Conservation (phyloP, 2,113 vertebrate genomes). For the Leucopsar rothschildi region DNA sequence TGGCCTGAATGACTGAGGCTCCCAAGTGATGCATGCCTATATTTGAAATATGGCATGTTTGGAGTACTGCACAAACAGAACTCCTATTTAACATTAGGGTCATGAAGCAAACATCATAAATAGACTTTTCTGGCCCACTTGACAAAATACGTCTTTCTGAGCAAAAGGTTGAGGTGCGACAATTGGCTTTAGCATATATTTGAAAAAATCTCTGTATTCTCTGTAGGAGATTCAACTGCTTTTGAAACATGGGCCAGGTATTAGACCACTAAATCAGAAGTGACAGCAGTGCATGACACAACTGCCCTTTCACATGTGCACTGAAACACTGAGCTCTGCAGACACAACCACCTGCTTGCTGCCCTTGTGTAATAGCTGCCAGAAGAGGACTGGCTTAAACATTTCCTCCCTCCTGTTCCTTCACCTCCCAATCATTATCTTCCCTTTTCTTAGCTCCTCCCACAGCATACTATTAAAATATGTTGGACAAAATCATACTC, state of each 20-base stretch:
- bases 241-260: background rate
- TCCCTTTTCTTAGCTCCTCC: background rate
- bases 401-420: background rate
- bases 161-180: background rate
- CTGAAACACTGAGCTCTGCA: background rate
- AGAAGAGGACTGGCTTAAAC: background rate
- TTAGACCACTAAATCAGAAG: background rate
- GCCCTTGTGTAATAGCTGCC: background rate
- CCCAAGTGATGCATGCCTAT: accelerated
- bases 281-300: background rate
- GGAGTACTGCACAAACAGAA: background rate
- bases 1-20: background rate
- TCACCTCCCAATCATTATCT: accelerated
- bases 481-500: background rate
- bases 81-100: background rate
- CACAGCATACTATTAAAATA: background rate
- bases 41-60: background rate
- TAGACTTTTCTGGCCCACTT: background rate
- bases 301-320: background rate
- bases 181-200: accelerated
- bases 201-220: background rate
- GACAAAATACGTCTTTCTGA: background rate
- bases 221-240: background rate
- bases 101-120: background rate
- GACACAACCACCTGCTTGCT: background rate